Evolutionary conservation across 2,888 invertebrate genomes (phyloP).

Genomic region (Argyra leucocephala): DNA sequence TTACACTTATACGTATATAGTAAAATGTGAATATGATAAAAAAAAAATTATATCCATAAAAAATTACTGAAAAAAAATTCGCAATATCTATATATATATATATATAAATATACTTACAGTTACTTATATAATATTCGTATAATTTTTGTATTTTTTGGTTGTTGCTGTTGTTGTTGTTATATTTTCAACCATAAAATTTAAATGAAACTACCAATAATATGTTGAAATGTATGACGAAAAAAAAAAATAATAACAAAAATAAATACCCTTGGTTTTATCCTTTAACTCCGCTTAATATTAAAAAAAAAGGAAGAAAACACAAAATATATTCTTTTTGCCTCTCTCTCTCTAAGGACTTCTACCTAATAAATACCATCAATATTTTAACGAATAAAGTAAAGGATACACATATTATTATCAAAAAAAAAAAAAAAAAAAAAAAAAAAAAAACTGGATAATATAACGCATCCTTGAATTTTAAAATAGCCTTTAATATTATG

Average conservation of each 20-base stretch:
- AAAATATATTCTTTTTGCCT: neutral
- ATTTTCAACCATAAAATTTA: neutral
- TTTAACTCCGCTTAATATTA: neutral
- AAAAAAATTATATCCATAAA: neutral
- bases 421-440: no score
- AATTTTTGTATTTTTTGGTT: no score
- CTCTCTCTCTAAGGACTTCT: neutral
- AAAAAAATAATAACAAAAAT: no score
- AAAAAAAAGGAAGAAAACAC: no score
- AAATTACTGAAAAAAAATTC: neutral
- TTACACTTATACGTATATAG: neutral
- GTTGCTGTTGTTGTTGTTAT: no score
- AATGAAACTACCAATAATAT: neutral
- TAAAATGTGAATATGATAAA: neutral
- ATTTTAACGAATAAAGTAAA: neutral
- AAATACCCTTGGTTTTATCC: neutral
- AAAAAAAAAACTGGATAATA: neutral
- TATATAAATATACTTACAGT: no score
- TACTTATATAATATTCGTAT: no score
- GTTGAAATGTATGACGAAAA: neutral
- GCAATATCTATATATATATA: no score
- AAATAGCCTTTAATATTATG: neutral
- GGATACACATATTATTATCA: neutral
- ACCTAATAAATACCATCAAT: conserved; percentile 6
- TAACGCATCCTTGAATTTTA: conserved; percentile 6